phyloP scores from a whole-genome alignment of 2,888 invertebrate species.

The Troides helena region DNA sequence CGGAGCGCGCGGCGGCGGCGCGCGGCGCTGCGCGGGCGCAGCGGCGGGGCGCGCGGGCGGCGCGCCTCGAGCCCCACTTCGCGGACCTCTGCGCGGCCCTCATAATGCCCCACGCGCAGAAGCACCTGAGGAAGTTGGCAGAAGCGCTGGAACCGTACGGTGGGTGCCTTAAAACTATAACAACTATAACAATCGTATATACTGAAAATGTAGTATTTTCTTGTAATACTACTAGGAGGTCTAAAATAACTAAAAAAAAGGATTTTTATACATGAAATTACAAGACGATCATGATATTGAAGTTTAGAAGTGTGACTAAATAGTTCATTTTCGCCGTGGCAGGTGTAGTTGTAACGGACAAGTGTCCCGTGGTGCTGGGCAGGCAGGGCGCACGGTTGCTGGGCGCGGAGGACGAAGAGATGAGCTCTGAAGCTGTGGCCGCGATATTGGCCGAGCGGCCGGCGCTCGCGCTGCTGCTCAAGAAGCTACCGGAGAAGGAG shows the following conservation, averaged over 20 bases:
- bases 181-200: too few relatives aligned
- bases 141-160: slow-evolving; percentile 65
- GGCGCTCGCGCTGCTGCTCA: slow-evolving; percentile 61
- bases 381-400: slow-evolving; percentile 57
- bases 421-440: slow-evolving; percentile 48
- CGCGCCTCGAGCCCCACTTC: slow-evolving; percentile 74
- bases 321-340: background rate
- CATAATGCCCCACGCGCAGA: slow-evolving; percentile 77
- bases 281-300: too few relatives aligned
- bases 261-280: too few relatives aligned
- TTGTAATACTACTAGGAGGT: too few relatives aligned
- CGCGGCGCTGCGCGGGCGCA: slow-evolving; percentile 69
- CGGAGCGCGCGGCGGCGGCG: slow-evolving; percentile 60
- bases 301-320: too few relatives aligned
- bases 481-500: slow-evolving; percentile 63
- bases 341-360: slow-evolving; percentile 71
- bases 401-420: slow-evolving; percentile 59
- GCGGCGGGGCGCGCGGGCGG: slow-evolving; percentile 73
- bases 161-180: slow-evolving; percentile 32
- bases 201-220: too few relatives aligned
- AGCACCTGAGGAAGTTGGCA: slow-evolving; percentile 61
- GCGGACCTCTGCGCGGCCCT: slow-evolving; percentile 72
- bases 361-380: slow-evolving; percentile 64
- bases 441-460: slow-evolving; percentile 63
- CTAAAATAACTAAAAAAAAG: too few relatives aligned